These are phyloP conservation scores for Melanerpes aurifrons DNA, from an alignment of 2,113 vertebrate genomes.

Conservation along the genomic window DNA sequence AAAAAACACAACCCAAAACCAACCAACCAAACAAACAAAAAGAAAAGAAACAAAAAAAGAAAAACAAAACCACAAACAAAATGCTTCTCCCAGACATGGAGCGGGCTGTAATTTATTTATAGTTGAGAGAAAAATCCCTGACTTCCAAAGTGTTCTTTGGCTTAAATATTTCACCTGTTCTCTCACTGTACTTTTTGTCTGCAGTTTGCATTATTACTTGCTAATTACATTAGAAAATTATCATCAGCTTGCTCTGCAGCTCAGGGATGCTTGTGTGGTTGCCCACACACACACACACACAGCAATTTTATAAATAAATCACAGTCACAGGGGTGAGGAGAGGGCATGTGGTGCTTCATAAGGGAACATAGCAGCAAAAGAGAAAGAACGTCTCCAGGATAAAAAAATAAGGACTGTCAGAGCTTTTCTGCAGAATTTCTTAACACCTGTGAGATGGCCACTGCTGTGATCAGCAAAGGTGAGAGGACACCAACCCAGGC, in stretches of 20 bases:
- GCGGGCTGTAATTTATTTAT: neutral
- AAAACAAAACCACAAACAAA: neutral
- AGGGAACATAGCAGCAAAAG: neutral
- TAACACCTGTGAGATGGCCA: neutral
- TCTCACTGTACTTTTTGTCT: neutral
- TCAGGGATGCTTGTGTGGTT: slow-evolving; percentile 43
- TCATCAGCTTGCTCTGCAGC: slow-evolving; percentile 21
- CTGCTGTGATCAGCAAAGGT: neutral
- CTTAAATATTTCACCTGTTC: slow-evolving; percentile 1
- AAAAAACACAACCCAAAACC: neutral
- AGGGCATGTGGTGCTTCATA: neutral
- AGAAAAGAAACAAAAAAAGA: neutral
- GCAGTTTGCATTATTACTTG: slow-evolving; percentile 34
- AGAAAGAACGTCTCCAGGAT: neutral
- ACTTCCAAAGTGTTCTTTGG: neutral
- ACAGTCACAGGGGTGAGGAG: slow-evolving; percentile 33
- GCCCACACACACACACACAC: neutral
- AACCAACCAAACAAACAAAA: neutral
- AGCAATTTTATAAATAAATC: slow-evolving; percentile 59
- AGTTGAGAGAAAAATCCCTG: neutral
- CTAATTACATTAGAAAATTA: slow-evolving; percentile 44
- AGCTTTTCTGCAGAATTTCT: neutral
- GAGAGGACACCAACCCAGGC: fast-evolving
- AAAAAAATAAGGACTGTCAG: neutral
- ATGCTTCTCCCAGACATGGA: neutral